Conservation (phyloP, 1,140 invertebrate species). For the Pentalonia nigronervosa region DNA sequence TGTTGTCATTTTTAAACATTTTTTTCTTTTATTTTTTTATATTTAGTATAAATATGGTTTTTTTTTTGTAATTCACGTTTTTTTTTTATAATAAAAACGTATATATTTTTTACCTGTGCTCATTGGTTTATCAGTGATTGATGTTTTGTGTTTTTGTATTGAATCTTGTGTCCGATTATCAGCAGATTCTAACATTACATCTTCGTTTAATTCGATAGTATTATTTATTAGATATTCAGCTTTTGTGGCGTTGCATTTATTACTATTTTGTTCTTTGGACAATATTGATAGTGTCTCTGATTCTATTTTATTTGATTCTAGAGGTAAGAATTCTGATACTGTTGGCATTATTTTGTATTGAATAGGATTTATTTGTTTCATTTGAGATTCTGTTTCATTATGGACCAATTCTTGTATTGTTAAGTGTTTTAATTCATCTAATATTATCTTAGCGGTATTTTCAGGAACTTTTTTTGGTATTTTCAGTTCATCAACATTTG, state of each 20-base stretch:
- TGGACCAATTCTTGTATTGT: conserved; percentile 28
- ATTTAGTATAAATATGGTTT: neutral
- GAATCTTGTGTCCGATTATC: neutral
- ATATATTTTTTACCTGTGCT: conserved; percentile 14
- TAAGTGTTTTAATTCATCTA: neutral
- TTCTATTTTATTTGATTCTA: neutral
- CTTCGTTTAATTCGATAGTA: neutral
- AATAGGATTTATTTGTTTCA: neutral
- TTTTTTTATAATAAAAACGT: neutral
- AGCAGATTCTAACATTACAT: neutral
- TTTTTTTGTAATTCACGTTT: neutral
- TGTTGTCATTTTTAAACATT: no score
- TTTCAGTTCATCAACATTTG: conserved; percentile 25
- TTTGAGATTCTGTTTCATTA: neutral
- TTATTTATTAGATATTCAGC: neutral
- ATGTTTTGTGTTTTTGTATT: neutral
- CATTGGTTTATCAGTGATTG: neutral
- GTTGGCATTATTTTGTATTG: neutral
- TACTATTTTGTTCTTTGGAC: neutral
- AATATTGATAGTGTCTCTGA: neutral
- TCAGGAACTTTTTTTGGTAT: neutral
- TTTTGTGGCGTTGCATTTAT: neutral
- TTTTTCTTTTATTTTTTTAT: neutral
- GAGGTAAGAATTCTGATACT: neutral
- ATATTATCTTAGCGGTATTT: neutral